A percentile compares a stretch with the other conserved stretches of the same genome.
These are phyloP conservation scores for Peromyscus polionotus DNA, from an alignment of 2,113 vertebrate species.

Conservation along the genomic window DNA sequence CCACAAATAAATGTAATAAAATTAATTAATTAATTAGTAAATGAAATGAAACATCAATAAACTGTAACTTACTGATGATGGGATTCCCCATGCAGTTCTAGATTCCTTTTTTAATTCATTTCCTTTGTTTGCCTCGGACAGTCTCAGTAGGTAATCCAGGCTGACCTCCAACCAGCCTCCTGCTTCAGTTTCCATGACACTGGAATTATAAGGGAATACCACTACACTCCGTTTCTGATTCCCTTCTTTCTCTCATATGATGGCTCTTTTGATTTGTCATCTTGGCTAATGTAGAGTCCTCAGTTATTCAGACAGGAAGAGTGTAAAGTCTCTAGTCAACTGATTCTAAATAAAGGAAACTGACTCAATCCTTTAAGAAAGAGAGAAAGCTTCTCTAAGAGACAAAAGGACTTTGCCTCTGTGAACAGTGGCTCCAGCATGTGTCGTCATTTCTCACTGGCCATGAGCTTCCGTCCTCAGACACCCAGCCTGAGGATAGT, in stretches of 20 bases:
- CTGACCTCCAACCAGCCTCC: background rate
- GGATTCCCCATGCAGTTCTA: background rate
- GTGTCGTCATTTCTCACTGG: background rate
- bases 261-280: background rate
- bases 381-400: background rate
- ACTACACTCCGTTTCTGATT: background rate
- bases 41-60: background rate
- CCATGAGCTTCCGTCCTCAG: background rate
- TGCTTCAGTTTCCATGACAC: background rate
- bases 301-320: background rate
- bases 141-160: background rate
- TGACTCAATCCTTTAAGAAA: background rate
- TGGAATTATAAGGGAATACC: background rate
- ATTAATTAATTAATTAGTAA: too few relatives aligned
- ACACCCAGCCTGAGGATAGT: background rate
- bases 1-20: background rate
- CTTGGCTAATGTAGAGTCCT: background rate
- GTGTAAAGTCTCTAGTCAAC: background rate
- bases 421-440: background rate
- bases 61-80: background rate
- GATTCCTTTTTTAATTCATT: background rate
- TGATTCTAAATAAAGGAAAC: slow-evolving; percentile 1
- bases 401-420: background rate
- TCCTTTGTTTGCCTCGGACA: background rate
- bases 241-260: background rate